These are phyloP conservation scores for Melanostoma mellinum DNA, from an alignment of 2,888 invertebrate genomes.

Conservation along the genomic window DNA sequence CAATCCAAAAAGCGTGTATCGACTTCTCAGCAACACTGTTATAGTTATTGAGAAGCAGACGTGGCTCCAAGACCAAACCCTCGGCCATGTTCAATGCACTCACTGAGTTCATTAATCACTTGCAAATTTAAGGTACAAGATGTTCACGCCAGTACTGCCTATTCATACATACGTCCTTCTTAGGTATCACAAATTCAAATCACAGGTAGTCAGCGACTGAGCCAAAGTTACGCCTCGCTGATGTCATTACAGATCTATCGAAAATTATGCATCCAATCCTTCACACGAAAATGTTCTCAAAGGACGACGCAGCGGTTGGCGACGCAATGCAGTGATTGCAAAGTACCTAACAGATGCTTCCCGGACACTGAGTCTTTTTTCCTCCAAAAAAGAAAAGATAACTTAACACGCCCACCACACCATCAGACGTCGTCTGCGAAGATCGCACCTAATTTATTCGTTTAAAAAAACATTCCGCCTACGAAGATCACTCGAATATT, in stretches of 20 bases:
- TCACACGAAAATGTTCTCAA: conserved; percentile 9
- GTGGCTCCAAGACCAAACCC: conserved; percentile 16
- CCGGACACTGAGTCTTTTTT: conserved; percentile 38
- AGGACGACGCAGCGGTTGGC: conserved; percentile 5
- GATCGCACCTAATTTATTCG: conserved; percentile 67
- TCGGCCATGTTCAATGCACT: conserved; percentile 51
- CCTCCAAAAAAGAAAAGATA: conserved; percentile 20
- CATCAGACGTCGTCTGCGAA: conserved; percentile 33
- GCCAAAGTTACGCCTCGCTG: conserved; percentile 2
- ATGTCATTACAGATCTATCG: conserved; percentile 42
- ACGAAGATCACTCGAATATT: conserved; percentile 37
- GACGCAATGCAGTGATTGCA: conserved; percentile 21
- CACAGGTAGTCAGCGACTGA: conserved; percentile 1
- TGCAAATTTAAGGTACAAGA: conserved; percentile 29
- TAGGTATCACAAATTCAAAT: conserved; percentile 37
- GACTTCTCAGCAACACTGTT: conserved; percentile 36
- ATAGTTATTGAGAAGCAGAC: conserved; percentile 5
- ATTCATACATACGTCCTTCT: conserved; percentile 59
- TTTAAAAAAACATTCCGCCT: conserved; percentile 60
- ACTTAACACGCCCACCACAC: conserved; percentile 55
- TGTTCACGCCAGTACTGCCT: conserved; percentile 46
- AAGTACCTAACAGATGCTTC: conserved; percentile 47
- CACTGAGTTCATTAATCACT: conserved; percentile 55
- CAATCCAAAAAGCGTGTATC: too few relatives aligned
- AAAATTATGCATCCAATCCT: conserved; percentile 11